Base-by-base conservation (phyloP, 2,797 vertebrate genomes). In the Tangara arthus region DNA sequence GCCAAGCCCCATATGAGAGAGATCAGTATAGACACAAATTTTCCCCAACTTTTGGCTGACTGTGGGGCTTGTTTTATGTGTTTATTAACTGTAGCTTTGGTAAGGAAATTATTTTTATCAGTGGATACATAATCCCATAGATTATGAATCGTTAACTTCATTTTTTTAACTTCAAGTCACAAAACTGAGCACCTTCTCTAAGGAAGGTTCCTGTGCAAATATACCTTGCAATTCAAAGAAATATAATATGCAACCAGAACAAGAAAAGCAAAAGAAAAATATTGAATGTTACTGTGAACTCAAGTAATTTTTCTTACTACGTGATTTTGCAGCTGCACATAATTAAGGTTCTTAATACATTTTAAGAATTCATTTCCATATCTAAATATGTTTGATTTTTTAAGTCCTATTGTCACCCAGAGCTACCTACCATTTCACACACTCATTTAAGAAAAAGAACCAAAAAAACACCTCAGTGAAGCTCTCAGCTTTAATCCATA, bases 281-380 rank as follows among this genome's bases (percentile, higher is more conserved):
- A 35, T 11, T 24, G 10, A 41, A 63, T 52, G 2, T 14, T n/a
- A 21, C 32, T 22, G 3, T 30, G 19, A 89, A 59, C 12, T 63
- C 39, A 44, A 39, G 5, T 34, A 3, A 24, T 84, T 84, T 86
- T 75, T 47, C 27, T 50, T 87, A 55, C 12, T 57, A 39, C 8
- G 7, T 49, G 6, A 57, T 82, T 79, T 89, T 89, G 35, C 56
- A 88, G 39, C 50, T 91, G 46, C 59, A 57, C 8, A 23, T 76
- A 82, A 34, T 60, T 77, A 52, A 63, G 14, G 6, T 21, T 72
- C 9, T 37, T 79, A 59, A 69, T 47, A 50, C 2, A 27, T 65
- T 90, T 90, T 37, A 87, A 46, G 11, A 79, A 32, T 70, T 87
- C 2, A 66, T 79, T 93, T 77, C 41, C 41, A 35, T 71, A 56